Conservation (phyloP, 2,113 vertebrate species). For the Hypomesus transpacificus region DNA sequence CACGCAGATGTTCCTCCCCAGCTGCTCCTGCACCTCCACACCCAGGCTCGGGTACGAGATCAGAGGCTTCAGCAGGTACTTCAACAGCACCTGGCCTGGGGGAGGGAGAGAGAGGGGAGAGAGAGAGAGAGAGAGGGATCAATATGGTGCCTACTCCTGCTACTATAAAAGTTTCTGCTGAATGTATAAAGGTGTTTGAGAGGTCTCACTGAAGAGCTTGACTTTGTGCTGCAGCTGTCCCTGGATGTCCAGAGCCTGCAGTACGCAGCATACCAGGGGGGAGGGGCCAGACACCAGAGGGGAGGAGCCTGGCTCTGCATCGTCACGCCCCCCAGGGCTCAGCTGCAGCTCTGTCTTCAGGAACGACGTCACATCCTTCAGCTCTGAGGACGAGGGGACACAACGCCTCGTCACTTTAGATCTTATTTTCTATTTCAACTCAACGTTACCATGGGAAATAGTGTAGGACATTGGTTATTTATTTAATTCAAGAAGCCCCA, state of each 20-base stretch:
- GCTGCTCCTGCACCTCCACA: constrained; percentile 70
- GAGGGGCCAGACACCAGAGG: constrained; percentile 54
- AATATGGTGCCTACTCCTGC: too few species aligned
- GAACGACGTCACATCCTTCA: constrained; percentile 67
- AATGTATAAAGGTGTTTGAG: background rate
- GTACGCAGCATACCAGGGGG: constrained; percentile 69
- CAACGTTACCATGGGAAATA: too few species aligned
- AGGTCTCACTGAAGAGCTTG: constrained; percentile 84
- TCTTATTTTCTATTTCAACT: too few species aligned
- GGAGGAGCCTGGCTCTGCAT: constrained; percentile 41
- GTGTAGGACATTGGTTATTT: too few species aligned
- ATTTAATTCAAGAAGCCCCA: too few species aligned
- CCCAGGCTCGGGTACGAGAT: constrained; percentile 73
- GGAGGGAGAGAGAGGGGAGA: background rate
- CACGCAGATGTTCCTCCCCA: constrained; percentile 63
- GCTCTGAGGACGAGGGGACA: constrained; percentile 60
- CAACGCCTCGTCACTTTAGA: background rate
- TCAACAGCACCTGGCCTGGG: constrained; percentile 85
- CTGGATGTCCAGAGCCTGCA: constrained; percentile 85
- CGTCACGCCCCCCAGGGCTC: constrained; percentile 53
- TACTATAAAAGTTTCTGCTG: too few species aligned
- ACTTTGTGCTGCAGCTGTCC: constrained; percentile 85
- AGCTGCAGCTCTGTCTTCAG: constrained; percentile 79
- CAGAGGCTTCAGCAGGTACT: constrained; percentile 84
- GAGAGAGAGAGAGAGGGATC: too few species aligned